Evolutionary conservation across 1,140 invertebrate genomes (phyloP).

Genomic region (Apocrypta bakeri): DNA sequence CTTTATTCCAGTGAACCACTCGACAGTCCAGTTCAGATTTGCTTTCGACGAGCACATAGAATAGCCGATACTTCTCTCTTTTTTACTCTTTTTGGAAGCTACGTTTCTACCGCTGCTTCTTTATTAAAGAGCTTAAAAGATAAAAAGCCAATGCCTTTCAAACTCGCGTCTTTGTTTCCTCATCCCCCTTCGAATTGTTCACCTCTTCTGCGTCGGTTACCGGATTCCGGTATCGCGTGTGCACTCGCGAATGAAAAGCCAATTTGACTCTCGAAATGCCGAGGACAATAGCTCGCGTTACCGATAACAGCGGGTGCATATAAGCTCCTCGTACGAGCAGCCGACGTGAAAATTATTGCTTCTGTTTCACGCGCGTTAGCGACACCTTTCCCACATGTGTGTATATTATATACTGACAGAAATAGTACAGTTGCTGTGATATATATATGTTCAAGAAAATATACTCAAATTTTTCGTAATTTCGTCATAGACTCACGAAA

Average conservation of each 20-base stretch:
- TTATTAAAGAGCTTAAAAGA: slow-evolving; percentile 13
- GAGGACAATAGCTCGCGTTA: not conserved
- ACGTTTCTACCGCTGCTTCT: too few species aligned
- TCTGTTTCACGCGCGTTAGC: not conserved
- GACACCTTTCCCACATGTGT: not conserved
- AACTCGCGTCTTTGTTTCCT: not conserved
- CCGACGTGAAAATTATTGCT: slow-evolving; percentile 6
- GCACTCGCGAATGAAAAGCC: not conserved
- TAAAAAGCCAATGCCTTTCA: slow-evolving; percentile 3
- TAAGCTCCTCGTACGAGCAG: not conserved
- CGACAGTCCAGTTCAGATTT: not conserved
- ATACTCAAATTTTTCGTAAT: too few species aligned
- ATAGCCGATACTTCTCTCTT: not conserved
- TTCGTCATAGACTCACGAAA: too few species aligned
- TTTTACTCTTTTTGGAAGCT: not conserved
- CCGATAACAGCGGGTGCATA: not conserved
- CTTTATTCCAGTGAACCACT: not conserved
- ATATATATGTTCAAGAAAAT: too few species aligned
- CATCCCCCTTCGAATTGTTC: not conserved
- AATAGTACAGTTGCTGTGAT: too few species aligned
- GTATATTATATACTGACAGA: too few species aligned
- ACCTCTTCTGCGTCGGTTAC: too few species aligned
- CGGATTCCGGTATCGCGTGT: not conserved
- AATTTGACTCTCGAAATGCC: slow-evolving; percentile 4
- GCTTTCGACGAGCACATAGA: not conserved